Base-by-base conservation (phyloP, 2,888 invertebrate species). In the Parapristionchus giblindavisi region DNA sequence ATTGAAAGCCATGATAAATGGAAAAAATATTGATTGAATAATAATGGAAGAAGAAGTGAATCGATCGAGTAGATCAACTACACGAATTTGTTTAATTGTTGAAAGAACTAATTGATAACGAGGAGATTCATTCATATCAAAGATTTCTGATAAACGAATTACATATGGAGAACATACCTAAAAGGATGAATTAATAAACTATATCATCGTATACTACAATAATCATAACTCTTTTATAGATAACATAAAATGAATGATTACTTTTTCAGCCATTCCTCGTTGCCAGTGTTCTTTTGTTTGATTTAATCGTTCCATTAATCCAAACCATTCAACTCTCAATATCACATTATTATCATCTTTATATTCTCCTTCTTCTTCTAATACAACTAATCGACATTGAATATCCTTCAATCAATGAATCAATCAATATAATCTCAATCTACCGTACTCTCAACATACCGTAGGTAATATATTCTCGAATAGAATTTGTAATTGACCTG, bases 61-160 rank as follows among this genome's bases (percentile, higher is more conserved):
- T 11, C 11, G 3, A 36, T 71, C 56, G 1, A 71, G 71, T 11
- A 56, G 8, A 27, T 71, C 71, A 27, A 51, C 27, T n/a, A 71
- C 38, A 36, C 51, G n/a, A 5, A 56, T 34, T 27, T 71, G 71
- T 36, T 56, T 54, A 11, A 71, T 56, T 34, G 56, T 71, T 2
- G 71, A 71, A 24, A 71, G 71, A 34, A 56, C 40, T 5, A 71
- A 32, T 71, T 71, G 71, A 32, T 36, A 43, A 24, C 71, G 71
- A 36, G 38, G 54, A 3, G 54, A 34, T 29, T 36, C 36, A 38
- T 71, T 51, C 11, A 71, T 11, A 54, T 71, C 71, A 40, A 71
- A 71, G 8, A 38, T n/a, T 29, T 71, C 71, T 21, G 54, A 27
- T 24, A 71, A 32, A 11, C 24, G 36, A 71, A 8, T 29, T 4